These are phyloP conservation scores for Eretmochelys imbricata DNA, from an alignment of 2,113 vertebrate species.

Conservation along the genomic window DNA sequence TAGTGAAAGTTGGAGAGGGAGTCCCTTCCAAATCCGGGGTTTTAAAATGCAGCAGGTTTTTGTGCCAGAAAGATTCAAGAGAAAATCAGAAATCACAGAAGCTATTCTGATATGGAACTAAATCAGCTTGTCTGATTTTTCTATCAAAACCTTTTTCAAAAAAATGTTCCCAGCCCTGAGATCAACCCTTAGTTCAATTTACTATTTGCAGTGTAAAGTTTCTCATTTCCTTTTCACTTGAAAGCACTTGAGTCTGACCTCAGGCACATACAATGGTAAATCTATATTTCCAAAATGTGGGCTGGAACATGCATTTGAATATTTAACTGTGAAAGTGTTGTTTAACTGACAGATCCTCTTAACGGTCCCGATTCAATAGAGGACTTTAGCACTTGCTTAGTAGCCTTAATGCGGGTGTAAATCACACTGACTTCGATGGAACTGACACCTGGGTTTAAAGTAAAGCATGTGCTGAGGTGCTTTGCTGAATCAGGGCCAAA, in stretches of 20 bases:
- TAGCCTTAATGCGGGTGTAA: not conserved
- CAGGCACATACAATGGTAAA: not conserved
- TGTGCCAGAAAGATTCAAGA: not conserved
- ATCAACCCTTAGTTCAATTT: not conserved
- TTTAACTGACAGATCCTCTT: not conserved
- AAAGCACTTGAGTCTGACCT: not conserved
- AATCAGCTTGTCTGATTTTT: not conserved
- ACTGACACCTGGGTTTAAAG: not conserved
- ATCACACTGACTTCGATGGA: not conserved
- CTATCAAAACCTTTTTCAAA: too few relatives aligned
- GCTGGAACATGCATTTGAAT: not conserved
- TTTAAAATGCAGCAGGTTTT: not conserved
- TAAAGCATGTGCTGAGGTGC: not conserved
- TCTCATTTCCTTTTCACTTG: not conserved
- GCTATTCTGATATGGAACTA: not conserved
- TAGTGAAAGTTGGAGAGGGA: not conserved
- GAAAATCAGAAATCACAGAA: not conserved
- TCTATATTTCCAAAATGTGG: not conserved
- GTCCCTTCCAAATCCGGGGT: not conserved
- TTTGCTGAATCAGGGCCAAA: not conserved
- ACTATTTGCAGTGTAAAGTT: not conserved
- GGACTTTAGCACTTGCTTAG: not conserved
- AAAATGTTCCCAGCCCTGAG: not conserved
- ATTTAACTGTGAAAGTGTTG: not conserved
- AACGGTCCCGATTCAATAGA: not conserved